phyloP scores from a whole-genome alignment of 1,140 invertebrate genomes.

The Acromyrmex heyeri region DNA sequence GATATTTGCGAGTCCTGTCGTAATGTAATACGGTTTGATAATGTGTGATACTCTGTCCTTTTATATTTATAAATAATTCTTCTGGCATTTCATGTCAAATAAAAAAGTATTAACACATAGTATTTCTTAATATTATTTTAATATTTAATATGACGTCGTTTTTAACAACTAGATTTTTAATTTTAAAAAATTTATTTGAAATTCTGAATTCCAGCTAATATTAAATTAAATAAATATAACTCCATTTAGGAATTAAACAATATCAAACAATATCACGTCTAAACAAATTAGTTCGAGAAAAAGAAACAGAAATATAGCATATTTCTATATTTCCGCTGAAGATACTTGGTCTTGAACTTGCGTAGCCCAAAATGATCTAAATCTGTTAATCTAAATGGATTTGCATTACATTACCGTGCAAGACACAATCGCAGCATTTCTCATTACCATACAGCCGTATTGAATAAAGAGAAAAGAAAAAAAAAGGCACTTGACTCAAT shows the following conservation, averaged over 20 bases:
- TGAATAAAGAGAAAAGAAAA: background rate
- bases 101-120: background rate
- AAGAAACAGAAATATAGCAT: background rate
- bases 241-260: too few relatives aligned
- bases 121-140: background rate
- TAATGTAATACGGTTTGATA: background rate
- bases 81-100: background rate
- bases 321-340: background rate
- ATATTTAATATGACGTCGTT: background rate
- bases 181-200: background rate
- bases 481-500: background rate
- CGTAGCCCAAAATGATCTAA: constrained; percentile 6
- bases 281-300: background rate
- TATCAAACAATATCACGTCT: background rate
- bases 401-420: background rate
- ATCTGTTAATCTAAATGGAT: constrained; percentile 2
- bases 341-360: constrained; percentile 6
- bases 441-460: constrained; percentile 13
- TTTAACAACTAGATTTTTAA: background rate
- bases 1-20: background rate
- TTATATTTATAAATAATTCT: background rate
- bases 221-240: too few relatives aligned
- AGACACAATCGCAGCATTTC: background rate
- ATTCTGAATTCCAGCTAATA: background rate
- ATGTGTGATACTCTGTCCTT: background rate